A percentile compares a stretch with the other conserved stretches of the same genome.
These are phyloP conservation scores for Lepidochrysops patricia DNA, from an alignment of 2,888 invertebrate genomes.

Conservation along the genomic window DNA sequence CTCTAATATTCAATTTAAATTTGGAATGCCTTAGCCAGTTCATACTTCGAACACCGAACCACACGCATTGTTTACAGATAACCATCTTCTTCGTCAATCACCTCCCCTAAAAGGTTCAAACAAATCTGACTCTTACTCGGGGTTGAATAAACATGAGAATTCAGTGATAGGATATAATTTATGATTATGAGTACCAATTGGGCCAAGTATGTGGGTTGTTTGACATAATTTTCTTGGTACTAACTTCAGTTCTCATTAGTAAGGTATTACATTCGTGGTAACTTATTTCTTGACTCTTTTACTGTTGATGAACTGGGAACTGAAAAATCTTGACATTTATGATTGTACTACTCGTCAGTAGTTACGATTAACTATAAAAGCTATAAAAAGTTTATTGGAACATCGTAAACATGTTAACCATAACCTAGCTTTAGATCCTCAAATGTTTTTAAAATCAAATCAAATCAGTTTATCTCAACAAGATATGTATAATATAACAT, in stretches of 20 bases:
- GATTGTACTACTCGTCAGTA: too few species aligned
- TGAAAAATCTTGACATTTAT: background rate
- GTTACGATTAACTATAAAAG: too few species aligned
- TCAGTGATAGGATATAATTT: constrained; percentile 27
- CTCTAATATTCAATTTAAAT: constrained; percentile 7
- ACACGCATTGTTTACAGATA: constrained; percentile 65
- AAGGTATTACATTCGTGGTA: background rate
- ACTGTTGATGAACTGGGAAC: background rate
- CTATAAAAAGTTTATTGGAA: too few species aligned
- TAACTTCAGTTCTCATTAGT: constrained; percentile 2
- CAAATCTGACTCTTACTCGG: constrained; percentile 15
- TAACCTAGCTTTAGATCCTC: too few species aligned
- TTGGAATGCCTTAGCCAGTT: constrained; percentile 25
- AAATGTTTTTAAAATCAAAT: too few species aligned
- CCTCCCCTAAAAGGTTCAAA: constrained; percentile 27
- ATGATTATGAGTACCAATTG: constrained; percentile 39
- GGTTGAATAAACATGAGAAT: constrained; percentile 15
- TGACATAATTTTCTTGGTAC: constrained; percentile 1
- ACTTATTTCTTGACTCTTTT: background rate
- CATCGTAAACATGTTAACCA: too few species aligned
- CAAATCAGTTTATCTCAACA: too few species aligned
- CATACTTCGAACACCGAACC: constrained; percentile 39
- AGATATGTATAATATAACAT: too few species aligned
- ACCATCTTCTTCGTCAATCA: constrained; percentile 58
- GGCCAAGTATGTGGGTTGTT: constrained; percentile 14